Evolutionary conservation across 2,888 invertebrate species (phyloP), one percentile per base, ranked within the genome.

Genomic region (Liposcelis brunnea): DNA sequence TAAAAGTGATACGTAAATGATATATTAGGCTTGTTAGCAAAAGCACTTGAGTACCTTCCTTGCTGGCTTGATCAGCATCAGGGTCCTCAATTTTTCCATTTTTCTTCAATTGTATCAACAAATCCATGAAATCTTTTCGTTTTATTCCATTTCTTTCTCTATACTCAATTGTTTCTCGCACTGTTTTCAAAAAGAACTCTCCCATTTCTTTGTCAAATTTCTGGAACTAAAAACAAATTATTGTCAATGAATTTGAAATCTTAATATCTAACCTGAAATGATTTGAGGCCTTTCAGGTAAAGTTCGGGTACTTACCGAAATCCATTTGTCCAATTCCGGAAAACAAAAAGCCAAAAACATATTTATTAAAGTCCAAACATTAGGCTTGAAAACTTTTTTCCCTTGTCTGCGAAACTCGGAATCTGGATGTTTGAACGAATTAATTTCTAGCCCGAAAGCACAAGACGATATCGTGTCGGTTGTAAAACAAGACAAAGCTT

Each of bases 101-200:
- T 7, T 68, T 64, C 52, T 64, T 68, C 49, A 72, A 54, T 36
- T 70, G 65, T 34, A 72, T 70, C 7, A 73, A 58, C 2, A 70
- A 61, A 54, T 72, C 69, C 48, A 73, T 55, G 53, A 71, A 71
- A 54, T 73, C 73, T 48, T 69, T 67, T 37, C 70, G 58, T 26
- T 58, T 61, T 44, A 64, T 55, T 33, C 64, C 62, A 21, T 62
- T 56, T 2, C 55, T 45, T 50, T 66, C 64, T n/a, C 69, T 60
- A 46, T 59, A 59, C 21, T 60, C 56, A 5, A 69, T 58, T 11
- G 66, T 63, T 8, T 58, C 56, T 14, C 58, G 56, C 6, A 67
- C 61, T n/a, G 67, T 55, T 31, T 59, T 55, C 2, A 59, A 53
- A 49, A 69, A 59, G 47, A 61, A 58, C 0, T 50, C 19, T 2